Base-by-base conservation (phyloP, 30 jellyfish, hydroid and myxozoan genomes). In the Hydractinia echinata region DNA sequence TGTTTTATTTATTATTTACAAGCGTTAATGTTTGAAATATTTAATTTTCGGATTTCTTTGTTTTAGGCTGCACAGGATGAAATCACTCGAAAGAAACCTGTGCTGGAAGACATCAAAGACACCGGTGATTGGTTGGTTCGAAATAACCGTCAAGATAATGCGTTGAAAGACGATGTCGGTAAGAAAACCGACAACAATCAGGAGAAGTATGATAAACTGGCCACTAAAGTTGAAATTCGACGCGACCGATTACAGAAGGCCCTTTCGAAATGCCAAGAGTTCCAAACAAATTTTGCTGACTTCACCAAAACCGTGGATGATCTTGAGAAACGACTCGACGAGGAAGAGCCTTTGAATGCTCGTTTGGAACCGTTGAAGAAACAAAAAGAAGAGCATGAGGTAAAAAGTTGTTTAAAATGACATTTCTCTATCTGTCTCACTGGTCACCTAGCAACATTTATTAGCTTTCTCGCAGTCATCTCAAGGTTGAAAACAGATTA, bases 331-430 rank as follows among this genome's bases (percentile, higher is more conserved):
- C 77, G 95, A 64, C 76, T 87, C 60, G 84, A 82, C 30, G 85
- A 83, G 48, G 88, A 49, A 73, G 80, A 79, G 76, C 96, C 95
- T 10, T 76, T 93, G 84, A 88, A 82, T 56, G 94, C 89, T 13
- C 77, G 81, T 72, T 84, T 62, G 44, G 96, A 88, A 21, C 95
- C 79, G 67, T 84, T 93, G 82, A 83, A 76, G 61, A 72, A 70
- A 52, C 78, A 73, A 62, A 73, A 82, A 60, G 92, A 83, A 20
- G 95, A 93, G 71, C 87, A 93, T 82, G 96, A 93, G 96, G 99
- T 93, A 68, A 3, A 64, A 30, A 30, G 44, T 30, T 30, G 44
- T 30, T 30, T 30, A 30, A 30, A 30, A 30, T 30, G 44, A 30
- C 44, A 30, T 30, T 30, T 30, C 2, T 30, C 2, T 30, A 30